Conservation (phyloP, 2,888 invertebrate genomes). For the Leucoma salicis region DNA sequence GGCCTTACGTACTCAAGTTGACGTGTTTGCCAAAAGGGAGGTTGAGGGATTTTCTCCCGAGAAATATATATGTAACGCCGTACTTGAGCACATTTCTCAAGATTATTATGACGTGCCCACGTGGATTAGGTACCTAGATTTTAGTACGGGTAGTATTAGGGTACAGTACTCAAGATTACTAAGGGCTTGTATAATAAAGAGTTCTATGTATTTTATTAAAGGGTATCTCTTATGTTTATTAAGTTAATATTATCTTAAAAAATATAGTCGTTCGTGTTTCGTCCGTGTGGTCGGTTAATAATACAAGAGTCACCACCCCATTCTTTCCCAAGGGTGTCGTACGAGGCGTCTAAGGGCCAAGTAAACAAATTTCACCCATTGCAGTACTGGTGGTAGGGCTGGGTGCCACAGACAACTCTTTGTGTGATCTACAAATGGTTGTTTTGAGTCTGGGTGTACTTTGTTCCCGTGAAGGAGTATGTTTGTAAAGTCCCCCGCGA, state of each 20-base stretch:
- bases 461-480: no score
- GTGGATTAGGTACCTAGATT: constrained; percentile 15
- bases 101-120: constrained; percentile 33
- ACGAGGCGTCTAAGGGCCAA: no score
- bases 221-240: not conserved
- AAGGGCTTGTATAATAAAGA: not conserved
- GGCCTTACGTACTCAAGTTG: constrained; percentile 15
- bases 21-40: constrained; percentile 12
- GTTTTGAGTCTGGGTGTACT: no score
- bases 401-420: no score
- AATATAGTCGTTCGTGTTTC: no score
- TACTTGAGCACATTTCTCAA: constrained; percentile 28
- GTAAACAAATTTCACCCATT: no score
- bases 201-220: not conserved
- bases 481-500: no score
- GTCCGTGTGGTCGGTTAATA: no score
- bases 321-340: no score
- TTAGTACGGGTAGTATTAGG: constrained; percentile 3
- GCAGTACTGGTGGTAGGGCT: no score
- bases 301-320: no score
- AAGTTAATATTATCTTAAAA: not conserved
- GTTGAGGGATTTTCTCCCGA: constrained; percentile 22
- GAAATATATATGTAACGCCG: constrained; percentile 20
- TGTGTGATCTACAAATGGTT: no score
- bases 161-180: not conserved